These are phyloP conservation scores for Mechanitis mazaeus DNA, from an alignment of 2,888 invertebrate genomes.

Conservation along the genomic window DNA sequence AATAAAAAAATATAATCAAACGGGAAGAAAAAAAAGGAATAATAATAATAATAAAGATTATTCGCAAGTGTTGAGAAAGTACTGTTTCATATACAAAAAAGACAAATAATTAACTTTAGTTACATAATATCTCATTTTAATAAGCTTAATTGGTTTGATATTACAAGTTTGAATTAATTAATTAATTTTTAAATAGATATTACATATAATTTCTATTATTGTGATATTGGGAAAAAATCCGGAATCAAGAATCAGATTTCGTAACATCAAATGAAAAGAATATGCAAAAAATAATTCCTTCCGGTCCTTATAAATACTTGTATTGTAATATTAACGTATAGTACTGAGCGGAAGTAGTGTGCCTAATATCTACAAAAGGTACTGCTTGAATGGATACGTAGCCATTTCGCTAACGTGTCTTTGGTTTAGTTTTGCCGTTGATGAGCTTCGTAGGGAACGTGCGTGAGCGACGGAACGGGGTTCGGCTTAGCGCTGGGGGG, in stretches of 20 bases:
- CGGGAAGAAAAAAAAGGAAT: too few relatives aligned
- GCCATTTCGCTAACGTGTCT: constrained; percentile 50
- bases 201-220: too few relatives aligned
- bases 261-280: constrained; percentile 1
- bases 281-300: constrained; percentile 38
- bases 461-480: constrained; percentile 65
- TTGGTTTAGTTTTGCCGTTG: constrained; percentile 53
- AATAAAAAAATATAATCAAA: too few relatives aligned
- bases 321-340: constrained; percentile 12
- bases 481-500: constrained; percentile 58
- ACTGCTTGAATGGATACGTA: constrained; percentile 41
- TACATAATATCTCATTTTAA: too few relatives aligned
- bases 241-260: constrained; percentile 18
- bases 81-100: too few relatives aligned
- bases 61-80: too few relatives aligned
- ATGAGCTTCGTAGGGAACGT: constrained; percentile 46
- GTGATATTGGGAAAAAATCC: constrained; percentile 4
- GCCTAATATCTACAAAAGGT: constrained; percentile 47
- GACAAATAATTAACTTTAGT: too few relatives aligned
- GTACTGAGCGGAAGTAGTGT: constrained; percentile 50
- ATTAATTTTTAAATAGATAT: too few relatives aligned
- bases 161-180: too few relatives aligned
- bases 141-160: too few relatives aligned
- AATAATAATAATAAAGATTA: too few relatives aligned
- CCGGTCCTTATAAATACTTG: constrained; percentile 39